phyloP scores from a whole-genome alignment of 2,797 vertebrate genomes.

The Chrosomus eos region DNA sequence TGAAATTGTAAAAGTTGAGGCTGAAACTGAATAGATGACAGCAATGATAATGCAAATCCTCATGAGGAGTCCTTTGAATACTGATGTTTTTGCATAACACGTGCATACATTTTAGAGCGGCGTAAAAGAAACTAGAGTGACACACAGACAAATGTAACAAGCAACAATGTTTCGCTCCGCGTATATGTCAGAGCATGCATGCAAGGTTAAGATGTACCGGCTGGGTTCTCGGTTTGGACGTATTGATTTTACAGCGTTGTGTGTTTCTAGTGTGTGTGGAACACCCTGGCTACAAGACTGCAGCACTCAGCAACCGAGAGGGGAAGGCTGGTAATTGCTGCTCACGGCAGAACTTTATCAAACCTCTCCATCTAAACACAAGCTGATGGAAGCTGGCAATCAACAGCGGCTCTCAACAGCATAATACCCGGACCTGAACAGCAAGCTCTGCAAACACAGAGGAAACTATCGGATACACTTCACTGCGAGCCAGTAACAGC shows the following conservation, averaged over 20 bases:
- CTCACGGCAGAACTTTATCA: constrained; percentile 72
- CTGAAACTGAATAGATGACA: constrained; percentile 41
- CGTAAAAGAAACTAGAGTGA: constrained; percentile 19
- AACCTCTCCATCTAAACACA: constrained; percentile 78
- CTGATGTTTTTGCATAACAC: constrained; percentile 32
- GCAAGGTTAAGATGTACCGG: constrained; percentile 13
- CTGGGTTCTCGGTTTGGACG: constrained; percentile 16
- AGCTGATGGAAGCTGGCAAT: constrained; percentile 62
- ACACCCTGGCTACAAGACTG: constrained; percentile 46
- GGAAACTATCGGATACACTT: constrained; percentile 35
- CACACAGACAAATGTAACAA: constrained; percentile 29
- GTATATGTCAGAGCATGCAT: neutral
- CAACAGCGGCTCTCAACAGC: constrained; percentile 55
- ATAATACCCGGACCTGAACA: constrained; percentile 46
- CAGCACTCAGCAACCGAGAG: constrained; percentile 40
- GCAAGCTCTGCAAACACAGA: constrained; percentile 41
- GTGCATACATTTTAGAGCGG: neutral
- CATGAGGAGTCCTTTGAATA: constrained; percentile 39
- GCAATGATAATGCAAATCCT: constrained; percentile 41
- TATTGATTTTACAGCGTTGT: constrained; percentile 52
- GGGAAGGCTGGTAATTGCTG: constrained; percentile 59
- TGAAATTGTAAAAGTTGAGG: constrained; percentile 46
- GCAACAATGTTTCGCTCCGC: neutral
- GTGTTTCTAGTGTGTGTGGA: constrained; percentile 46
- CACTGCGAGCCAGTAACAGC: constrained; percentile 54